These are phyloP conservation scores for Pseudonaja textilis DNA, from an alignment of 2,113 vertebrate genomes.

Conservation along the genomic window DNA sequence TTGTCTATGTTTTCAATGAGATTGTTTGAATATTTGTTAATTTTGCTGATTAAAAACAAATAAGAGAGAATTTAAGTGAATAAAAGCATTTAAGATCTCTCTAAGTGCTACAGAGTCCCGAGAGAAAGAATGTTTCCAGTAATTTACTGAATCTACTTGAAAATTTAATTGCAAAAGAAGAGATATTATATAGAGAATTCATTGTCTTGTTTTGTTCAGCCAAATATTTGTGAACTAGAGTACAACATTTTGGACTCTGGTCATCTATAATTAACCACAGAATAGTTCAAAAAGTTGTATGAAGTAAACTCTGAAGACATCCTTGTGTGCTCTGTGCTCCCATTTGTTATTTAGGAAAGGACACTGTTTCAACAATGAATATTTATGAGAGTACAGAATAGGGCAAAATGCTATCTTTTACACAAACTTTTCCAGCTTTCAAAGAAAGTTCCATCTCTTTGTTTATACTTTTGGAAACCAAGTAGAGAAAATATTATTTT, in stretches of 20 bases:
- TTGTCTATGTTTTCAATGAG: not conserved
- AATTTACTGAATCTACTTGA: not conserved
- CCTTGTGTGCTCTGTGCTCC: not conserved
- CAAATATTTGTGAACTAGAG: slow-evolving; percentile 22
- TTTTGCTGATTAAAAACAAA: not conserved
- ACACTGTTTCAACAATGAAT: slow-evolving; percentile 20
- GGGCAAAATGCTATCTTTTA: slow-evolving; percentile 19
- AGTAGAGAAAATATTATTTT: slow-evolving; percentile 16
- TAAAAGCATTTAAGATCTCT: not conserved
- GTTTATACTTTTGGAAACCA: slow-evolving; percentile 34
- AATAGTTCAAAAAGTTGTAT: slow-evolving; percentile 1
- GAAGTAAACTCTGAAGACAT: slow-evolving; percentile 26
- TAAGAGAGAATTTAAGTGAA: not conserved
- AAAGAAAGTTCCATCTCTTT: slow-evolving; percentile 15
- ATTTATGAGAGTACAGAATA: slow-evolving; percentile 12
- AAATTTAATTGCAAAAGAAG: not conserved
- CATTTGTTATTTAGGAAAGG: slow-evolving; percentile 26
- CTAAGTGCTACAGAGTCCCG: not conserved
- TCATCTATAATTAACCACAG: slow-evolving; percentile 7
- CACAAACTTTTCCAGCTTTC: slow-evolving; percentile 3
- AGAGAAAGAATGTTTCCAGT: slow-evolving; percentile 14
- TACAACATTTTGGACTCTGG: slow-evolving; percentile 20
- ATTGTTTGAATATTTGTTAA: not conserved
- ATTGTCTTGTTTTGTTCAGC: slow-evolving; percentile 5
- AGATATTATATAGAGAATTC: not conserved